These are phyloP conservation scores for Pachycephus smyrnensis DNA, from an alignment of 2,888 invertebrate species.

Conservation along the genomic window DNA sequence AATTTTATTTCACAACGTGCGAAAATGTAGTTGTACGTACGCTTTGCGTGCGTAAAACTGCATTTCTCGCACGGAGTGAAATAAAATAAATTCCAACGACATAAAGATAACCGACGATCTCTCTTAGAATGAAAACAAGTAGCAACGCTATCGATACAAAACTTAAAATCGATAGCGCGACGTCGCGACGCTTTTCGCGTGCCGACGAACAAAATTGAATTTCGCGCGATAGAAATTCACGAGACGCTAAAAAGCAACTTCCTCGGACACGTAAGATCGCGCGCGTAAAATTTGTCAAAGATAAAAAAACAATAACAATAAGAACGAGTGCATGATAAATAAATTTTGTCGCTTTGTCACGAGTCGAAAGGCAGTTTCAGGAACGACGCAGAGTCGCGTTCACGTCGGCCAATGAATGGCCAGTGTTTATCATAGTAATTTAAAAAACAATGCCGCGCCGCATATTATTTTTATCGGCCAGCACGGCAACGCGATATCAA, in stretches of 20 bases:
- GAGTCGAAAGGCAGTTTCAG: not conserved
- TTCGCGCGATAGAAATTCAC: conserved; percentile 21
- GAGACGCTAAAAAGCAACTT: conserved; percentile 16
- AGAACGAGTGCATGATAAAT: not conserved
- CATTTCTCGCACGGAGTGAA: no score
- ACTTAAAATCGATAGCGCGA: no score
- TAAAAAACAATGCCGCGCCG: conserved; percentile 1
- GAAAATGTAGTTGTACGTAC: no score
- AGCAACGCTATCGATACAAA: no score
- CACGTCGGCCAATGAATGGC: not conserved
- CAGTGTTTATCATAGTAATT: conserved; percentile 1
- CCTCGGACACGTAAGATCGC: conserved; percentile 16
- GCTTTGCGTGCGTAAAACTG: no score
- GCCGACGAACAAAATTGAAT: conserved; percentile 35
- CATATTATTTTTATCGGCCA: conserved; percentile 1
- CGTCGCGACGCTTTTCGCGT: not conserved
- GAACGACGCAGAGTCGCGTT: not conserved
- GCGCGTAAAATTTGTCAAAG: conserved; percentile 12
- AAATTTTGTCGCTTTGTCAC: conserved; percentile 16
- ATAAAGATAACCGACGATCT: no score
- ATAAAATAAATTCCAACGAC: no score
- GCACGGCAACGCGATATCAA: not conserved
- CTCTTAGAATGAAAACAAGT: no score
- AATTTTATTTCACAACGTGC: no score
- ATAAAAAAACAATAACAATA: conserved; percentile 4